Percentiles rank a stretch among this genome's conserved stretches.
Evolutionary conservation across 2,888 invertebrate species (phyloP).

Genomic region (Phortica magna): DNA sequence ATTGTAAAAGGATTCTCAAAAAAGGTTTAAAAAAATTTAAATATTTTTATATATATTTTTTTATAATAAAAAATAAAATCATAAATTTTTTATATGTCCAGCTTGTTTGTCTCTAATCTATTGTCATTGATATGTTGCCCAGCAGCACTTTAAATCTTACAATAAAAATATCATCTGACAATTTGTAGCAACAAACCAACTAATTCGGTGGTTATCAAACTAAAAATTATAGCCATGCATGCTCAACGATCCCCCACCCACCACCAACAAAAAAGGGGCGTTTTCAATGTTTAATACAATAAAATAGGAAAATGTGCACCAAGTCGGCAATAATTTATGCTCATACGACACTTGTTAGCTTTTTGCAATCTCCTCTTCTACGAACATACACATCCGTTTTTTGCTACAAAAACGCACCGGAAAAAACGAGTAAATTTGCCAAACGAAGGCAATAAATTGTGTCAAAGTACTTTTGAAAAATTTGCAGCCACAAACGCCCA

Average conservation of each 20-base stretch:
- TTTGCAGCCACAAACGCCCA: constrained; percentile 8
- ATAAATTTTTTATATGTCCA: too few relatives aligned
- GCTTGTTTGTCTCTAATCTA: too few relatives aligned
- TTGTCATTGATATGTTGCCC: too few relatives aligned
- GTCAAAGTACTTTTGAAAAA: constrained; percentile 27
- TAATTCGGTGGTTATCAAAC: neutral
- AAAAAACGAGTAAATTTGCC: constrained; percentile 59
- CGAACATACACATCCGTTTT: constrained; percentile 10
- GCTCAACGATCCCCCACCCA: neutral
- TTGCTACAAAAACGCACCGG: constrained; percentile 22
- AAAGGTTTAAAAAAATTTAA: too few relatives aligned
- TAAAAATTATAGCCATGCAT: neutral
- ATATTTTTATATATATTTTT: too few relatives aligned
- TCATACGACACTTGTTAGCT: constrained; percentile 54
- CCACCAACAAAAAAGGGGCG: neutral
- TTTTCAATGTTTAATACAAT: neutral
- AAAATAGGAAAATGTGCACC: neutral
- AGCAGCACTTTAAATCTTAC: neutral
- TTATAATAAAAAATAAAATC: too few relatives aligned
- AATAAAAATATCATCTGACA: neutral
- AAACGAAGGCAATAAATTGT: constrained; percentile 61
- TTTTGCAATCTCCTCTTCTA: neutral
- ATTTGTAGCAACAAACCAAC: neutral
- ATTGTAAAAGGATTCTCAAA: too few relatives aligned
- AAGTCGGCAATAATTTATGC: constrained; percentile 57